Base-by-base conservation (phyloP, 2,888 invertebrate species). In the Psylliodes chrysocephalus region DNA sequence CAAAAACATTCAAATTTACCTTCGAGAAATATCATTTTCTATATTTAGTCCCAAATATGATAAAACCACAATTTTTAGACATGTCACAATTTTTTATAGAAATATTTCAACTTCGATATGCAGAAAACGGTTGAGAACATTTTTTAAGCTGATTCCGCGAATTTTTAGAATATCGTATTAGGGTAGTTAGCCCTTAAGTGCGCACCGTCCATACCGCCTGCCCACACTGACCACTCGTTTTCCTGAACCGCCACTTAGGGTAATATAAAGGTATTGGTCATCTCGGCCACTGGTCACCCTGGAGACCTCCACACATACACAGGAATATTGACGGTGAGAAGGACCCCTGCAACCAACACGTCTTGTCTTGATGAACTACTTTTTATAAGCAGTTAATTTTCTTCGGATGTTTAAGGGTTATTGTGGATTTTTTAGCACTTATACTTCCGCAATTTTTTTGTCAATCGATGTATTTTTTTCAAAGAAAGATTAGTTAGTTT, bases 211-310 rank as follows among this genome's bases (percentile, higher is more conserved):
- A 35, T 12, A 33, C n/a, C 19, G 46, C 46, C 22, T 46, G 25
- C 8, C 51, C 59, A 49, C 22, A 57, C 47, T 57, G 57, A 49
- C 49, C 40, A 30, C 38, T 19, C 8, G 14, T 46, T 44, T 44
- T 56, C 56, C 25, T 67, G 70, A 68, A 49, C 59, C 66, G 65
- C 62, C 51, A 64, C 64, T 67, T 70, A 59, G 72, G 74, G 71
- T 73, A 73, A 75, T 75, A 71, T 69, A 51, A 44, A 71, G 69
- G 71, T 70, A 72, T 72, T 76, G 77, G 78, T 79, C 78, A 77
- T 76, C 78, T 78, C 76, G 77, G 76, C 77, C 70, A 72, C 71
- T 67, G 75, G 78, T 79, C 78, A 64, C 78, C 77, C 73, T 75
- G 73, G 77, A 77, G 74, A 78, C 76, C 75, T 47, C 63, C 68